Evolutionary conservation across 2,797 vertebrate genomes (phyloP), one percentile per base, ranked within the genome.

Genomic region (Chaetodon trifasciatus): DNA sequence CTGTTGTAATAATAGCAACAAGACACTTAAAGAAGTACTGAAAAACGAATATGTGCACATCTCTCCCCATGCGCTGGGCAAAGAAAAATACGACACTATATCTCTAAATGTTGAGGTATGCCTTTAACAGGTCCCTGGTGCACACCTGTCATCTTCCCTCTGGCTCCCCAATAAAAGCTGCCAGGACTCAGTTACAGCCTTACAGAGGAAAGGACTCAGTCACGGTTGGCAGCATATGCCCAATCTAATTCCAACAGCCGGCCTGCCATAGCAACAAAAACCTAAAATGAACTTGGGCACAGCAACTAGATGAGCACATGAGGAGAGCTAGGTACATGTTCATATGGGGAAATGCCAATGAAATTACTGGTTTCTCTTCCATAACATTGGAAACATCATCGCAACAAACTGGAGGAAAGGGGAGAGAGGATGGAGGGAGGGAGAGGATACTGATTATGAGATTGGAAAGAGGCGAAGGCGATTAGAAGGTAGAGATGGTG

Each of bases 51-150:
- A 58, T 37, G 71, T 81, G 52, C 53, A 55, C 68, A n/a, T 77
- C 64, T 68, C 47, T 66, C 24, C 53, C 52, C 6, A 10, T 79
- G 37, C 70, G 67, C 65, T 3, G 16, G 40, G 53, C 17, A 64
- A 71, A 84, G 35, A 35, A 85, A 91, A 89, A 82, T 78, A 73
- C 49, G 56, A 74, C 60, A 61, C 52, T 46, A 53, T 42, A 78
- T 77, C 44, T 89, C 70, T 78, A 82, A 91, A 89, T 89, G 82
- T 91, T 85, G 89, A 72, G 78, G 86, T 86, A 68, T 85, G 58
- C 71, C 79, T 88, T 73, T 84, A 91, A 90, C 88, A 83, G 88
- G 84, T 90, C 90, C 82, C 88, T 79, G 75, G 87, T 89, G 90
- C 81, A 77, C 73, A 86, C 85, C 91, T 90, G 87, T 86, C 89